A percentile compares a stretch with the other conserved stretches of the same genome.
Conservation (phyloP, 2,797 vertebrate species). For the Enteromius fasciolatus region DNA sequence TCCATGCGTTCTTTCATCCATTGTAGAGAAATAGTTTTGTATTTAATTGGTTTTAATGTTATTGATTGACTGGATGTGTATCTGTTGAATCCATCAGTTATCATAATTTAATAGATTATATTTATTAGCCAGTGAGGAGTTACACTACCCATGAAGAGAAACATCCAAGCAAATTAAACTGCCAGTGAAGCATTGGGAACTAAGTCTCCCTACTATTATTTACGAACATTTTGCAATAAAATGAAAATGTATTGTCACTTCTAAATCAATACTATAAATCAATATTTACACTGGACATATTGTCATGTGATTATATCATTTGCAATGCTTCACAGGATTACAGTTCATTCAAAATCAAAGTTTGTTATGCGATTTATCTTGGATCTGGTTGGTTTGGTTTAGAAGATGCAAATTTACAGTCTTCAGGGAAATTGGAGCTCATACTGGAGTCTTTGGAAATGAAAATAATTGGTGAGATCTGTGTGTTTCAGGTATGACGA, state of each 20-base stretch:
- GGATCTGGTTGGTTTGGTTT: not conserved
- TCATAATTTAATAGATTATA: not conserved
- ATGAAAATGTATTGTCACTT: not conserved
- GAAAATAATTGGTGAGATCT: constrained; percentile 52
- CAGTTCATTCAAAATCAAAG: not conserved
- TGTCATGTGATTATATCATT: not conserved
- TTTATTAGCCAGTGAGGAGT: not conserved
- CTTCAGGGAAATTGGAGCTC: not conserved
- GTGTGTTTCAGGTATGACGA: constrained; percentile 77
- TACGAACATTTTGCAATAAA: not conserved
- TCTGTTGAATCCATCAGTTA: not conserved
- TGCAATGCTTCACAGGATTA: not conserved
- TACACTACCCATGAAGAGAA: not conserved
- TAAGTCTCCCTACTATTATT: not conserved
- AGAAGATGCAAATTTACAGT: not conserved
- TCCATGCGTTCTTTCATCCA: not conserved
- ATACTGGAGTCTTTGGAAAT: not conserved
- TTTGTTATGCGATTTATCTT: not conserved
- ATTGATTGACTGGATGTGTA: not conserved
- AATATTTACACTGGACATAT: not conserved
- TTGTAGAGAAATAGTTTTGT: not conserved
- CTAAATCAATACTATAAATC: not conserved
- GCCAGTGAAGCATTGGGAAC: not conserved
- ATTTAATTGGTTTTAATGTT: not conserved
- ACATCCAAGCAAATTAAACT: not conserved